A percentile compares a stretch with the other conserved stretches of the same genome.
These are phyloP conservation scores for Sebastes cheni DNA, from an alignment of 2,797 vertebrate species.

Conservation along the genomic window DNA sequence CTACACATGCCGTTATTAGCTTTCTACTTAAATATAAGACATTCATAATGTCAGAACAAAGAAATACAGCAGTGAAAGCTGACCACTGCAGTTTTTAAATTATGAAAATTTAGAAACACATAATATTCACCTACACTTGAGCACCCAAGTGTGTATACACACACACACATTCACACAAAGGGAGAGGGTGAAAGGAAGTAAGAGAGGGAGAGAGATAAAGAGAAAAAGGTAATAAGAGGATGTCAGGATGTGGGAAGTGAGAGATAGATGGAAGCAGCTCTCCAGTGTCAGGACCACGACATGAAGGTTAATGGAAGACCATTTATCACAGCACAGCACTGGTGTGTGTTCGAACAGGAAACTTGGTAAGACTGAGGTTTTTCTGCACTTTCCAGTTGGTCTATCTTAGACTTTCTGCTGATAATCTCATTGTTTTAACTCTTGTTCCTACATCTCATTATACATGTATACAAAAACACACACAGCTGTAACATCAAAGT, in stretches of 20 bases:
- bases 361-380: neutral
- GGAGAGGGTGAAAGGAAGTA: neutral
- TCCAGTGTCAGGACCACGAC: constrained; percentile 51
- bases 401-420: neutral
- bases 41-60: constrained; percentile 3
- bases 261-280: constrained; percentile 55
- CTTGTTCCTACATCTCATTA: neutral
- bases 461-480: neutral
- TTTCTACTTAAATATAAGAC: neutral
- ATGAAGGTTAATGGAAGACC: constrained; percentile 70
- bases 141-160: neutral
- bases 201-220: constrained; percentile 1
- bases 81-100: neutral
- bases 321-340: constrained; percentile 60
- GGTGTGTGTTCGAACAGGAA: neutral
- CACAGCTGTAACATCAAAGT: neutral
- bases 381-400: neutral
- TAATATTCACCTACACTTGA: neutral
- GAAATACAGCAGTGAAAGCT: neutral
- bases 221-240: constrained; percentile 45
- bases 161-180: neutral
- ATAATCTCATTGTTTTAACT: neutral
- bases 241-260: constrained; percentile 43
- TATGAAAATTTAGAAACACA: neutral
- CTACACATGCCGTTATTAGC: neutral